Evolutionary conservation across 2,888 invertebrate genomes (phyloP).

Genomic region (Gymnosoma rotundatum): DNA sequence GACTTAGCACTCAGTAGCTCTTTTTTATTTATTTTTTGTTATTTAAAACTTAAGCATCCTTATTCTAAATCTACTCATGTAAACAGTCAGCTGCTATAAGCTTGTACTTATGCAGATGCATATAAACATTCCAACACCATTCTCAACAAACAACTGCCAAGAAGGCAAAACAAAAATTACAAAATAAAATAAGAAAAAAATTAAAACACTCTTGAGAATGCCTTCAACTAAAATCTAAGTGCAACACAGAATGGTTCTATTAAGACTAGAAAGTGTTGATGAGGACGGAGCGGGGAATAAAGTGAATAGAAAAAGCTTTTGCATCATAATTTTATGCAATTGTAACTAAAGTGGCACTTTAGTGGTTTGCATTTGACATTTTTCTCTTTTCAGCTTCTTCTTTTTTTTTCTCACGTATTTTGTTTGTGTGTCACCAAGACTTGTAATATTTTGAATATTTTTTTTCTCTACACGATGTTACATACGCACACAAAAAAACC

Average conservation of each 20-base stretch:
- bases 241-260: constrained; percentile 21
- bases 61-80: not conserved
- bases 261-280: constrained; percentile 9
- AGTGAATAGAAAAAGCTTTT: constrained; percentile 13
- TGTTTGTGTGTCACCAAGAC: not conserved
- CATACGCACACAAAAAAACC: not conserved
- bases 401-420: too few relatives aligned
- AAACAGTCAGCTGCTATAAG: not conserved
- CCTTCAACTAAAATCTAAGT: constrained; percentile 41
- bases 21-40: not conserved
- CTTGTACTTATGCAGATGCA: not conserved
- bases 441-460: constrained; percentile 42
- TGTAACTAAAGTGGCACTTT: constrained; percentile 63
- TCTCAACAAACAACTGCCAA: not conserved
- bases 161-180: not conserved
- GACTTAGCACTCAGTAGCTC: not conserved
- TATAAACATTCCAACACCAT: not conserved
- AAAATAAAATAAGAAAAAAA: not conserved
- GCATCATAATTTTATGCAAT: constrained; percentile 52
- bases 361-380: constrained; percentile 61
- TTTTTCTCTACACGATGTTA: not conserved
- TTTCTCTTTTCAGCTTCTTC: not conserved
- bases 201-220: constrained; percentile 37
- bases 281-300: not conserved
- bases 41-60: not conserved